Percentiles rank a stretch among this genome's conserved stretches.
Evolutionary conservation across 2,797 vertebrate genomes (phyloP).

Genomic region (Ctenochaetus hawaiiensis): DNA sequence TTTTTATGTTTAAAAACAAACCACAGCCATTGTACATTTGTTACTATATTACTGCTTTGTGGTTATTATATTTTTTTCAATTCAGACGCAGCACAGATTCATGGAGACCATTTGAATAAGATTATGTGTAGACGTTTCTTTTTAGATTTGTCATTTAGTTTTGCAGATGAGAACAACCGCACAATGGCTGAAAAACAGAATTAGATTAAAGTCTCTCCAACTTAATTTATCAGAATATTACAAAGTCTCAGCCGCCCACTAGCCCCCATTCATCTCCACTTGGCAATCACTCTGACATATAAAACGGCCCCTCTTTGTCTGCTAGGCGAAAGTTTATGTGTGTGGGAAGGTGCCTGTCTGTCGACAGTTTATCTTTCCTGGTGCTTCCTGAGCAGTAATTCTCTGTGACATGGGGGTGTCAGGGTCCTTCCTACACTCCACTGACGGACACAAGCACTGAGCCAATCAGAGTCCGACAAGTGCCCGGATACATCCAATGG

Average conservation of each 20-base stretch:
- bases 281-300: slow-evolving; percentile 74
- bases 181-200: slow-evolving; percentile 37
- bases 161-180: neutral
- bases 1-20: neutral
- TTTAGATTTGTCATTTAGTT: slow-evolving; percentile 23
- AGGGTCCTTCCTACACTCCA: slow-evolving; percentile 43
- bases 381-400: slow-evolving; percentile 72
- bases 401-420: slow-evolving; percentile 51
- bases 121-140: neutral
- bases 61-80: neutral
- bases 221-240: slow-evolving; percentile 56
- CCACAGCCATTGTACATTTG: neutral
- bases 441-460: slow-evolving; percentile 14
- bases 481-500: slow-evolving; percentile 26
- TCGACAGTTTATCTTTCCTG: slow-evolving; percentile 62
- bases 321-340: slow-evolving; percentile 64
- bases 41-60: neutral
- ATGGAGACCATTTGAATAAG: neutral
- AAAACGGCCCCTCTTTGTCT: slow-evolving; percentile 71
- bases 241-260: slow-evolving; percentile 58
- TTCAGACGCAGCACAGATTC: neutral
- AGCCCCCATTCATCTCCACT: slow-evolving; percentile 61
- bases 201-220: slow-evolving; percentile 47
- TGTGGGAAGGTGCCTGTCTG: slow-evolving; percentile 71
- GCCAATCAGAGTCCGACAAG: slow-evolving; percentile 39